Base-by-base conservation (phyloP, 2,113 vertebrate genomes). In the Rhynchomys soricoides region DNA sequence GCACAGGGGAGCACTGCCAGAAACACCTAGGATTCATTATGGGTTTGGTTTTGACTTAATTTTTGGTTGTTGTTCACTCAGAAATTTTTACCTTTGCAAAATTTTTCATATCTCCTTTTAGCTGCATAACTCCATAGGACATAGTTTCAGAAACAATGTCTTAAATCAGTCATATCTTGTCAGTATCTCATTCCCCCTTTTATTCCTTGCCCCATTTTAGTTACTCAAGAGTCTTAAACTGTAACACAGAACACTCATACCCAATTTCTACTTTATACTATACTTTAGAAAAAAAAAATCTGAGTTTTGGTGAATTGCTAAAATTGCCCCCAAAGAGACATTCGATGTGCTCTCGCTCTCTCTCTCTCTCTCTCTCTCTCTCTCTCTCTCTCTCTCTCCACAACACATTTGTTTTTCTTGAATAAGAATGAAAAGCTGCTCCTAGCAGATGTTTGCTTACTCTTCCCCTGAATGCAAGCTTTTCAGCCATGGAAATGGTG, bases 401-500 rank as follows among this genome's bases (percentile, higher is more conserved):
- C 55, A 92, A 19, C 62, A 79, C 31, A 31, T 7, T 82, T 71
- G 24, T 93, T 95, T 78, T 66, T 52, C n/a, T 89, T 57, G 17
- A 59, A 52, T 74, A 43, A 55, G 95, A 95, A 64, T 26, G 55
- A 66, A 89, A 94, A 78, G 48, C 50, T 79, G 94, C 94, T 85
- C 55, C 82, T 90, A 91, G 82, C 64, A 96, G 43, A 83, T 85
- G 55, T 91, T 93, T 93, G 37, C 55, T 91, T 89, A 73, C 64
- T 95, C 37, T 94, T 90, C 45, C 64, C 62, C 75, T 62, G 78
- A 96, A 93, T 86, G 91, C 75, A 95, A 94, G 55, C 45, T 95
- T 96, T 95, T 97, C 71, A 96, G 86, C 81, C 66, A 13, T 82
- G 86, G 77, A 91, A 87, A 95, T 96, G 92, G 91, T 71, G 78